Conservation (phyloP, 64 coral and sea anemone genomes). For the Stichodactyla helianthus region DNA sequence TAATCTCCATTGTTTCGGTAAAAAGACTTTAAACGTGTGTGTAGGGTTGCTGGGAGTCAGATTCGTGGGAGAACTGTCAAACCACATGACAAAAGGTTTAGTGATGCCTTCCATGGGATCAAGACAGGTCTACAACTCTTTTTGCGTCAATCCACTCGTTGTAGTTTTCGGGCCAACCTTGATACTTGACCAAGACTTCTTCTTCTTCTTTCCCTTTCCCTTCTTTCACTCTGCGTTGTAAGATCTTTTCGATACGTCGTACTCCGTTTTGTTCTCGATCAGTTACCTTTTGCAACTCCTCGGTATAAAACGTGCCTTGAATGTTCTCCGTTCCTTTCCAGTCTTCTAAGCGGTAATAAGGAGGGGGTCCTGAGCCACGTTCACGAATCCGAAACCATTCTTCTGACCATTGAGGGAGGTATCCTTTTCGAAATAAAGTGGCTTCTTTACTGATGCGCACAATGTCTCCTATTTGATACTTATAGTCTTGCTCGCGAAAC, state of each 20-base stretch:
- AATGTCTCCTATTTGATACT: background rate
- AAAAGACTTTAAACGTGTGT: background rate
- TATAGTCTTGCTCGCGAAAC: background rate
- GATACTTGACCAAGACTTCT: background rate
- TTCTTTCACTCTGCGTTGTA: background rate
- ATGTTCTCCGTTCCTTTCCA: background rate
- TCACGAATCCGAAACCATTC: background rate
- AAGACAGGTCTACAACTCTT: background rate
- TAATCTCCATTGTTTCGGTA: slow-evolving; percentile 1
- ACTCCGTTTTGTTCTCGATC: background rate
- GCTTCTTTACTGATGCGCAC: background rate
- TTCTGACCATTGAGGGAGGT: background rate
- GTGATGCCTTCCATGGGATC: background rate
- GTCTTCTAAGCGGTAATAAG: background rate
- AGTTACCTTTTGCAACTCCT: background rate
- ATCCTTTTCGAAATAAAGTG: background rate
- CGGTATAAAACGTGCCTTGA: background rate
- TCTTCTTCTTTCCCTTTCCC: background rate
- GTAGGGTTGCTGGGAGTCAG: background rate
- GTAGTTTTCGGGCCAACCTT: background rate
- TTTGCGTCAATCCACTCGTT: background rate
- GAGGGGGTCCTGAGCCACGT: background rate
- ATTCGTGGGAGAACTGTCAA: background rate
- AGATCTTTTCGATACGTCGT: background rate
- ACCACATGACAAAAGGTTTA: background rate